Base-by-base conservation (phyloP, 2,113 vertebrate genomes). In the Geococcyx californianus region DNA sequence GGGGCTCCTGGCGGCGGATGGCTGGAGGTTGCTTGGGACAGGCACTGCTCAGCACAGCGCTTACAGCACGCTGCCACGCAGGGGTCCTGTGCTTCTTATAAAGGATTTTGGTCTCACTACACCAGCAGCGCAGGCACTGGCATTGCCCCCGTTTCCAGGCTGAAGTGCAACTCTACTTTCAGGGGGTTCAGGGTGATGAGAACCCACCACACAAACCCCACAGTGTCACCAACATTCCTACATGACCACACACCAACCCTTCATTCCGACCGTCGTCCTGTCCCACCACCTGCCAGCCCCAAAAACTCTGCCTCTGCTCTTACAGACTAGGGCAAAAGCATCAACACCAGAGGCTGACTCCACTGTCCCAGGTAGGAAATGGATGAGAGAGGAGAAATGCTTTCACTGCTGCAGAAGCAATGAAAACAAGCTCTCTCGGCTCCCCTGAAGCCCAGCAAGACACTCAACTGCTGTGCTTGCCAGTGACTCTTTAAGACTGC, bases 21-120 rank as follows among this genome's bases (percentile, higher is more conserved):
- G 2, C 78, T 11, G 47, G 47, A 51, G 49, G 36, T 40, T n/a
- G 16, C 10, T 60, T 72, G 76, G 55, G 25, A 68, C 34, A n/a
- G 33, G 26, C 18, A 3, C 6, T 38, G 31, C 23, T 44, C 33
- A 55, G 59, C 1, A 1, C 38, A 26, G 42, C 2, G 1, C 4
- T 16, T 4, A 3, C 29, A 63, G 75, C 36, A 36, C 0, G 0
- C 25, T 21, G 28, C 26, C 20, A 7, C 1, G 1, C n/a, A 7
- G 33, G 12, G 16, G 15, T 38, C 33, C 44, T 7, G 25, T 5
- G 0, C 62, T 17, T 60, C 40, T 54, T 12, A n/a, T 2, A 26
- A 11, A 52, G 15, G 25, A 44, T 66, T 74, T 31, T 26, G 29
- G 44, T 63, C 9, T 40, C 67, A 54, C 49, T 25, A 51, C 21